Evolutionary conservation across 2,113 vertebrate species (phyloP).

Genomic region (Raphicerus campestris): DNA sequence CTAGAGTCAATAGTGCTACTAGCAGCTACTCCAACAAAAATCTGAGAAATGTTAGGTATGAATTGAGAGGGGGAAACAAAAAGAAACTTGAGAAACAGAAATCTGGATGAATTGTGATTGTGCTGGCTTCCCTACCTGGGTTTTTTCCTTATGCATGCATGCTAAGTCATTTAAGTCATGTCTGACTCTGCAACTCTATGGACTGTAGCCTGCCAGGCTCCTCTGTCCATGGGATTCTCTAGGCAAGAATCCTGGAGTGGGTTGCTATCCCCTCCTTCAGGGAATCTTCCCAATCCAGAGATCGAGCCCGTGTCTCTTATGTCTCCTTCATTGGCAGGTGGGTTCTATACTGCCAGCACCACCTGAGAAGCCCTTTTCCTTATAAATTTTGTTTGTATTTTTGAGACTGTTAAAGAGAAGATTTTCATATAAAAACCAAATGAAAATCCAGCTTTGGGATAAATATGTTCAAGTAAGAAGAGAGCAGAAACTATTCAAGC

Average conservation of each 20-base stretch:
- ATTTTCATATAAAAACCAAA: background rate
- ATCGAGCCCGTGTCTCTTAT: background rate
- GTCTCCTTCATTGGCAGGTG: background rate
- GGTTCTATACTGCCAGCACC: too few relatives aligned
- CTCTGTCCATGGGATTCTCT: background rate
- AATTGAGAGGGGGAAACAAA: background rate
- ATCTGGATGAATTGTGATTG: background rate
- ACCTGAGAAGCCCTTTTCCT: background rate
- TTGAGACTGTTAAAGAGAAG: background rate
- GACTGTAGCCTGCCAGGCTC: background rate
- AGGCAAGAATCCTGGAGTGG: background rate
- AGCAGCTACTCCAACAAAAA: background rate
- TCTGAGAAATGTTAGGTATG: background rate
- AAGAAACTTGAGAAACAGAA: background rate
- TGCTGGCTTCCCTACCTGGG: background rate
- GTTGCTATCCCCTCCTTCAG: background rate
- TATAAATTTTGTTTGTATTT: background rate
- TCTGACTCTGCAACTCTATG: background rate
- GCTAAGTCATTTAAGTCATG: background rate
- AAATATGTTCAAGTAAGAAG: background rate
- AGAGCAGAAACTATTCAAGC: background rate
- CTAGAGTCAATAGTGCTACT: background rate
- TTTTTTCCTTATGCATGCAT: rapidly evolving
- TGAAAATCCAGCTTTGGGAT: background rate
- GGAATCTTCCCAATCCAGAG: background rate